Evolutionary conservation across 2,113 vertebrate species (phyloP).

Genomic region (Oxygymnocypris stewartii): DNA sequence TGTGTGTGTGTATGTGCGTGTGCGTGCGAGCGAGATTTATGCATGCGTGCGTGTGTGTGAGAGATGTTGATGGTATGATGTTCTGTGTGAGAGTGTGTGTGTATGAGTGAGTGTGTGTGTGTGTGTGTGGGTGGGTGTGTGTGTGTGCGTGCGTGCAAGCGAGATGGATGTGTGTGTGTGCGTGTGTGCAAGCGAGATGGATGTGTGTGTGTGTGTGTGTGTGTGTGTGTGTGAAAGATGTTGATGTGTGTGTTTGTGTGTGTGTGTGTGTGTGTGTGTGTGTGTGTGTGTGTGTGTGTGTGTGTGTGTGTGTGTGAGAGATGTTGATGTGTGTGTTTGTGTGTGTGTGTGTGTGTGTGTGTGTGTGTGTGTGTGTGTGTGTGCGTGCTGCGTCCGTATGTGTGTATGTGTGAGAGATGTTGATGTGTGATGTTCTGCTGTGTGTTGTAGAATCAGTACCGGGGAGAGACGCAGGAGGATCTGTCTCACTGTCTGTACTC

Average conservation of each 20-base stretch:
- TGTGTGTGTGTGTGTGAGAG: not conserved
- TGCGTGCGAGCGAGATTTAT: no score
- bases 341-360: conserved; percentile 7
- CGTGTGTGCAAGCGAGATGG: no score
- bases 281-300: conserved; percentile 28
- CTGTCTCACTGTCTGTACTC: conserved; percentile 43
- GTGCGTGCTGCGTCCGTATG: not conserved
- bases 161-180: conserved; percentile 53
- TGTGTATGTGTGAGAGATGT: not conserved
- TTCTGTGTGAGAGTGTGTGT: not conserved
- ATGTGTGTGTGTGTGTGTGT: conserved; percentile 32
- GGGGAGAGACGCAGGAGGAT: conserved; percentile 25
- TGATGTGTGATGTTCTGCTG: not conserved
- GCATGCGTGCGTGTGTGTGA: not conserved
- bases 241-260: no score
- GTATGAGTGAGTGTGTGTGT: not conserved
- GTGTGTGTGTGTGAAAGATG: conserved; percentile 29
- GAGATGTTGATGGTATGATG: not conserved
- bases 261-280: no score
- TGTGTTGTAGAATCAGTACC: conserved; percentile 45
- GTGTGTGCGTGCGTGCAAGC: not conserved
- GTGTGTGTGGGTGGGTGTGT: not conserved
- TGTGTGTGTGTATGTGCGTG: no score
- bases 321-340: not conserved
- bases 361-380: not conserved